These are phyloP conservation scores for Peromyscus californicus DNA, from an alignment of 2,113 vertebrate genomes.

Conservation along the genomic window DNA sequence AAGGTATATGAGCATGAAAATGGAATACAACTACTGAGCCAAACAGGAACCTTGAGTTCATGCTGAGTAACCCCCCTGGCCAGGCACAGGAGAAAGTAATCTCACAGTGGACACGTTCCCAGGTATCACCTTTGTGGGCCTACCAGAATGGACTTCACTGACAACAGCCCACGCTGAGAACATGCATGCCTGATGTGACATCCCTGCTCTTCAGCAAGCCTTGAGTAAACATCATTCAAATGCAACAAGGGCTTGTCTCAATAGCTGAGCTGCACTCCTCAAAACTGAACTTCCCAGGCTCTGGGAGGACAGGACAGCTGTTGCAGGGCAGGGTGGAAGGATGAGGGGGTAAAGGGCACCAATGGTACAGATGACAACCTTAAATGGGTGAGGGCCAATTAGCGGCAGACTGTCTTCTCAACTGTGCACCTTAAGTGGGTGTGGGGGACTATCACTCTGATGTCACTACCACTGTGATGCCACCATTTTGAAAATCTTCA, in stretches of 20 bases:
- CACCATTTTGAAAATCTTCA: not conserved
- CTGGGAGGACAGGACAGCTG: not conserved
- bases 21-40: not conserved
- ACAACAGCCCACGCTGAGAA: not conserved
- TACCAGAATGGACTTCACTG: not conserved
- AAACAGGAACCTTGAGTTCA: not conserved
- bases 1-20: not conserved
- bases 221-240: not conserved
- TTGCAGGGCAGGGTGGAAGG: not conserved
- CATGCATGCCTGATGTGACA: not conserved
- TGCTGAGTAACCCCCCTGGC: not conserved
- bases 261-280: not conserved
- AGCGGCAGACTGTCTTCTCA: not conserved
- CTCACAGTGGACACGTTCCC: not conserved
- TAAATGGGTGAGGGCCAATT: not conserved
- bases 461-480: not conserved
- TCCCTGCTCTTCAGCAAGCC: not conserved
- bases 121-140: not conserved
- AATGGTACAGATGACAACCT: not conserved
- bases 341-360: not conserved
- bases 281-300: not conserved
- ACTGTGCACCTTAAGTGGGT: not conserved
- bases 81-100: not conserved
- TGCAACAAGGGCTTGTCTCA: not conserved
- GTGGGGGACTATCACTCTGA: not conserved